phyloP scores from a whole-genome alignment of 2,888 invertebrate species.

The Ypsolopha sequella region DNA sequence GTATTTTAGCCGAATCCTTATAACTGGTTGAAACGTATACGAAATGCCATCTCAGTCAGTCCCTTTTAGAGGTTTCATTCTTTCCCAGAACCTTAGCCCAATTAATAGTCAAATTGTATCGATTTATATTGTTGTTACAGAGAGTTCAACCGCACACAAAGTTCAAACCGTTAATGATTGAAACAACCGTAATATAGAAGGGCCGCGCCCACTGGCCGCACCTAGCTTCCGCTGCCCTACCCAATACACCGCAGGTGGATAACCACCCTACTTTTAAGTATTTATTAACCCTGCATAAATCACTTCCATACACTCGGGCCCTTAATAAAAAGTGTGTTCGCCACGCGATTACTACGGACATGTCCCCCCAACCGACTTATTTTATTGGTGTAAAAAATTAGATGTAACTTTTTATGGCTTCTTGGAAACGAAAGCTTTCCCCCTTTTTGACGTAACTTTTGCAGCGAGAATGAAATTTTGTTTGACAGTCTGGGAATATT shows the following conservation, averaged over 20 bases:
- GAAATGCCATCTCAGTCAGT: too few relatives aligned
- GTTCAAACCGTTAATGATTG: neutral
- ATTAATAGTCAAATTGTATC: too few relatives aligned
- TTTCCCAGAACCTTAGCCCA: too few relatives aligned
- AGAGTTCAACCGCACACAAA: too few relatives aligned
- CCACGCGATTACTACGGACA: constrained; percentile 17
- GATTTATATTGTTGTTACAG: too few relatives aligned
- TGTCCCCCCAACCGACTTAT: constrained; percentile 10
- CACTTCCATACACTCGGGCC: constrained; percentile 31
- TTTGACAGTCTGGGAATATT: too few relatives aligned
- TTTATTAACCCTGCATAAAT: constrained; percentile 53
- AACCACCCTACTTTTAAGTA: neutral
- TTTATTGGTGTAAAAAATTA: constrained; percentile 9
- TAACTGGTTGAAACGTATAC: too few relatives aligned
- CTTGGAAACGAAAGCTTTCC: neutral
- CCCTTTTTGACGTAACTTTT: neutral
- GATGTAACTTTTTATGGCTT: constrained; percentile 1
- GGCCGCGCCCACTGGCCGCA: constrained; percentile 26
- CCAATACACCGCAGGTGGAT: constrained; percentile 8
- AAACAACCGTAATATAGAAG: constrained; percentile 12
- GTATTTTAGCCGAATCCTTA: too few relatives aligned
- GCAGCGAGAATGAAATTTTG: too few relatives aligned
- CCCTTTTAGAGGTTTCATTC: too few relatives aligned
- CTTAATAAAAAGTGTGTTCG: constrained; percentile 21
- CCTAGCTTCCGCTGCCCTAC: constrained; percentile 23